Evolutionary conservation across 2,113 vertebrate genomes (phyloP).

Genomic region (Anseranas semipalmata): DNA sequence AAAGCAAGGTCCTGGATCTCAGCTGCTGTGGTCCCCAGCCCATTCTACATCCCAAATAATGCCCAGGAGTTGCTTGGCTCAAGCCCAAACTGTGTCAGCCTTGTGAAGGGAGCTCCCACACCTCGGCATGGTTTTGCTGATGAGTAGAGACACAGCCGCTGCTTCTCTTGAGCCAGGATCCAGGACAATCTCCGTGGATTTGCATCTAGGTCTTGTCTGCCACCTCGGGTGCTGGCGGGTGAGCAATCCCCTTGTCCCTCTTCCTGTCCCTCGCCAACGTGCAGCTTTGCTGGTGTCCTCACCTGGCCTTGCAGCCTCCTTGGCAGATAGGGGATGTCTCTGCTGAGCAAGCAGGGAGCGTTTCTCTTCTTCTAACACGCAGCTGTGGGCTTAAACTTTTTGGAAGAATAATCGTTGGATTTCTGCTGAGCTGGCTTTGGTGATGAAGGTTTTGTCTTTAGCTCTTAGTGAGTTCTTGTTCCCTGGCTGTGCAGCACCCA

Average conservation of each 20-base stretch:
- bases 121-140: background rate
- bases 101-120: background rate
- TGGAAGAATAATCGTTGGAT: background rate
- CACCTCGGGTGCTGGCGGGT: background rate
- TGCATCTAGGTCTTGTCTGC: background rate
- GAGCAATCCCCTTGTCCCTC: background rate
- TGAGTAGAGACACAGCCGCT: background rate
- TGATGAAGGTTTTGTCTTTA: background rate
- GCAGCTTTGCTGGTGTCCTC: background rate
- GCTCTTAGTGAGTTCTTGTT: background rate
- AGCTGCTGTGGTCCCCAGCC: background rate
- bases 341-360: background rate
- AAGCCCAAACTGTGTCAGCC: background rate
- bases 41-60: background rate
- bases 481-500: background rate
- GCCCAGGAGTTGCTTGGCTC: background rate
- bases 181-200: background rate
- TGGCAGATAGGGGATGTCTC: background rate
- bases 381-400: background rate
- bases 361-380: background rate
- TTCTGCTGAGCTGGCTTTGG: background rate
- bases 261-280: background rate
- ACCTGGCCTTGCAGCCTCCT: background rate
- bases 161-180: background rate
- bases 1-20: background rate